Percentiles rank a stretch among this genome's conserved stretches.
Evolutionary conservation across 2,888 invertebrate species (phyloP).

Genomic region (Melanotus villosus): DNA sequence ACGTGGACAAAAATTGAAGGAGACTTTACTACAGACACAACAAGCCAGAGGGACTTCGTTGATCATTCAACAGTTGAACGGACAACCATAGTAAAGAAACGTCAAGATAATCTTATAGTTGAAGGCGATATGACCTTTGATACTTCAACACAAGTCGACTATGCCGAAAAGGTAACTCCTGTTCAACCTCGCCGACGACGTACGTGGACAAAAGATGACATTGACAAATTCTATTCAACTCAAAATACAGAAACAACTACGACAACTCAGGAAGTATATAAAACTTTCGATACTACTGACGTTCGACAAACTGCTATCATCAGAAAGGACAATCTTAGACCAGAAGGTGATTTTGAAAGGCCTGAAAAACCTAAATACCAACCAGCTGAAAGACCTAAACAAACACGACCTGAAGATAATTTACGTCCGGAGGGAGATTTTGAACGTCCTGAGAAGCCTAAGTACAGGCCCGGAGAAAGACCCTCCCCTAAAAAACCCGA

Average conservation of each 20-base stretch:
- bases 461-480: constrained; percentile 60
- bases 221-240: constrained; percentile 78
- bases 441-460: constrained; percentile 63
- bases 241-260: constrained; percentile 73
- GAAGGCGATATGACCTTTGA: constrained; percentile 80
- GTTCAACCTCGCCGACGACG: constrained; percentile 74
- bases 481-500: constrained; percentile 65
- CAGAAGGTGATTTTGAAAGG: constrained; percentile 69
- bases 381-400: constrained; percentile 61
- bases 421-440: constrained; percentile 68
- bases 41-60: constrained; percentile 77
- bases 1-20: constrained; percentile 86
- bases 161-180: constrained; percentile 72
- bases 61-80: constrained; percentile 74
- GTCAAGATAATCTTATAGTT: constrained; percentile 77
- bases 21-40: constrained; percentile 80
- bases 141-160: constrained; percentile 77
- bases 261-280: constrained; percentile 79
- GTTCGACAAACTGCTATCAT: constrained; percentile 66
- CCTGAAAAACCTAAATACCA: constrained; percentile 62
- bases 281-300: constrained; percentile 74
- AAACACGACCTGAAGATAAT: constrained; percentile 69
- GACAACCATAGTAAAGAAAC: constrained; percentile 73
- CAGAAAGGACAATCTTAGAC: constrained; percentile 69
- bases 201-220: constrained; percentile 82